Percentiles rank a stretch among this genome's conserved stretches.
phyloP scores from a whole-genome alignment of 2,888 invertebrate species.

The Bombylius discolor region DNA sequence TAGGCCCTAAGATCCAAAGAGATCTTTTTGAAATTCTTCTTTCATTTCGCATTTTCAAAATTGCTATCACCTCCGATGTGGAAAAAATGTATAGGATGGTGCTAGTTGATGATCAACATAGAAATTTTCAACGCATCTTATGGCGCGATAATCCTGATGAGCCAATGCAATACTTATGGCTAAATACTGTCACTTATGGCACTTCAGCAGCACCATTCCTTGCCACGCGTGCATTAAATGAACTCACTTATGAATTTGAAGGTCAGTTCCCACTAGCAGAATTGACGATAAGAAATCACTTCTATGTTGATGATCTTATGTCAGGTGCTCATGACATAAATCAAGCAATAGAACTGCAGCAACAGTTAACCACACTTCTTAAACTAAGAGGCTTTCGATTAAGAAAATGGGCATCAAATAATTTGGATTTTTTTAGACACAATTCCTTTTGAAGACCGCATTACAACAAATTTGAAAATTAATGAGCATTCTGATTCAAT shows the following conservation, averaged over 20 bases:
- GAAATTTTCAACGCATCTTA: not conserved
- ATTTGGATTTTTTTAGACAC: too few species aligned
- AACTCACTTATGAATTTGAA: not conserved
- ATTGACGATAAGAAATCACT: not conserved
- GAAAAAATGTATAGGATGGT: not conserved
- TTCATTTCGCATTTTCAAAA: not conserved
- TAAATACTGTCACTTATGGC: not conserved
- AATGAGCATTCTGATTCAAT: not conserved
- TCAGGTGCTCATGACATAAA: not conserved
- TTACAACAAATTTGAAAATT: not conserved
- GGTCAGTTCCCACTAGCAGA: not conserved
- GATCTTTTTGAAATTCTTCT: not conserved
- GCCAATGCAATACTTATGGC: not conserved
- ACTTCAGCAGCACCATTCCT: constrained; percentile 1
- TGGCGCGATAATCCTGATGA: not conserved
- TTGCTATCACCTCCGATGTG: not conserved
- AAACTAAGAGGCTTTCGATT: not conserved
- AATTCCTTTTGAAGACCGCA: too few species aligned
- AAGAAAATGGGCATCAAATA: constrained; percentile 1
- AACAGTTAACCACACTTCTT: not conserved
- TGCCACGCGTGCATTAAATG: not conserved
- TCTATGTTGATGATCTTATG: not conserved
- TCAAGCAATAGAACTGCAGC: not conserved
- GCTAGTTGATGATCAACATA: not conserved
- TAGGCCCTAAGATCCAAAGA: not conserved